phyloP scores from a whole-genome alignment of 2,113 vertebrate species.

The Corythaeola cristata region DNA sequence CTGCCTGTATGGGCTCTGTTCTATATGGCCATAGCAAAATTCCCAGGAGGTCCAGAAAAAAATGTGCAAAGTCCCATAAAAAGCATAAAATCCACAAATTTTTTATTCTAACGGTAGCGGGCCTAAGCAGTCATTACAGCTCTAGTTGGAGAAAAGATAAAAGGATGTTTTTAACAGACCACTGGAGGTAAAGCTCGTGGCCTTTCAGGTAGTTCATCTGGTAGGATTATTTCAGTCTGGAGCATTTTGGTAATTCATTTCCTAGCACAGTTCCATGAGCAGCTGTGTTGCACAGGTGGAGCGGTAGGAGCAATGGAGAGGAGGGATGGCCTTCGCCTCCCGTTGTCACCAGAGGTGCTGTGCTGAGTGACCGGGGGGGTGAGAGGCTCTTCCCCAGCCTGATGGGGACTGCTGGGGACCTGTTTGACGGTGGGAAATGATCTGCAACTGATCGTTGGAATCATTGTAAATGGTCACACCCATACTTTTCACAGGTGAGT shows the following conservation, averaged over 20 bases:
- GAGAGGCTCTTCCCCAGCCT: not conserved
- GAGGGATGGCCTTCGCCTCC: not conserved
- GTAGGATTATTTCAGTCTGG: not conserved
- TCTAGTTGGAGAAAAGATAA: not conserved
- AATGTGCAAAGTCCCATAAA: not conserved
- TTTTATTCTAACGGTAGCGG: not conserved
- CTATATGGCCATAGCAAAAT: not conserved
- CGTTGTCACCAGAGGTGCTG: not conserved
- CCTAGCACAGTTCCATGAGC: fast-evolving
- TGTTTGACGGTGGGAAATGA: not conserved
- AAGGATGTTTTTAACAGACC: not conserved
- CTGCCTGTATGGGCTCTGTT: not conserved
- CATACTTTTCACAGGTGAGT: not conserved
- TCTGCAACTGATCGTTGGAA: not conserved
- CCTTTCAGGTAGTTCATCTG: not conserved
- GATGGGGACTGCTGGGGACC: no score
- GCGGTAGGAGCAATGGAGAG: not conserved
- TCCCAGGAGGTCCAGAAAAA: not conserved
- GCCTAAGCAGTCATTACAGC: fast-evolving
- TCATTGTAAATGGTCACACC: not conserved
- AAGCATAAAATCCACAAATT: not conserved
- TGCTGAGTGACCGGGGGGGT: fast-evolving
- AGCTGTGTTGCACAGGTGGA: not conserved
- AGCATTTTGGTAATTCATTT: not conserved
- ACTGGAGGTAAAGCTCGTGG: not conserved